Evolutionary conservation across 2,113 vertebrate genomes (phyloP), one percentile per base, ranked within the genome.

Genomic region (Pituophis catenifer): DNA sequence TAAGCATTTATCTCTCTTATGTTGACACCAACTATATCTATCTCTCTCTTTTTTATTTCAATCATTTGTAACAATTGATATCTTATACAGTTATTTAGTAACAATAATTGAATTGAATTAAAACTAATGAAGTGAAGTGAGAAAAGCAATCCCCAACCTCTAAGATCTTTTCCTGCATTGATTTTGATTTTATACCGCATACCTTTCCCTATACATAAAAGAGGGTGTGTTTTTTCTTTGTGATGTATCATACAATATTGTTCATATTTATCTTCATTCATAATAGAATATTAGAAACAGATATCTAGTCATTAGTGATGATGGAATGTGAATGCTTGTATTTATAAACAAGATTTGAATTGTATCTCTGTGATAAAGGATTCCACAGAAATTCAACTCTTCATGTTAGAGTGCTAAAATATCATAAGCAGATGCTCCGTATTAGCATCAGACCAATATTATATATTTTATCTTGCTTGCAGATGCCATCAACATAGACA

Each of bases 281-380:
- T 17, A 11, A 91, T 93, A 95, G 90, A 33, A 1, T 88, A 94
- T 91, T 55, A 24, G 88, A 53, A 81, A 33, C 70, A 89, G 15
- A 1, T 94, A 57, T 33, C 81, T 38, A 91, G 54, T 10, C 29
- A n/a, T 13, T 58, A 53, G 90, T 23, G 2, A 88, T 44, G 21
- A 55, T 87, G 50, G 58, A 65, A 44, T 70, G 19, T 44, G 8
- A 10, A 85, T 53, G n/a, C 57, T 87, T 91, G 52, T 48, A 88
- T 75, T 3, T 75, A 54, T 57, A 23, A 55, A 88, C 88, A 26
- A 55, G 19, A 91, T 70, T 87, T 50, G 29, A 88, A 88, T 65
- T 52, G 70, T 88, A 57, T 10, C 33, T 59, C 29, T 94, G 54
- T 70, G 2, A 62, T 57, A 57, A 12, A 12, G 53, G 10, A 53